These are phyloP conservation scores for Streptopelia turtur DNA, from an alignment of 2,797 vertebrate genomes.

Conservation along the genomic window DNA sequence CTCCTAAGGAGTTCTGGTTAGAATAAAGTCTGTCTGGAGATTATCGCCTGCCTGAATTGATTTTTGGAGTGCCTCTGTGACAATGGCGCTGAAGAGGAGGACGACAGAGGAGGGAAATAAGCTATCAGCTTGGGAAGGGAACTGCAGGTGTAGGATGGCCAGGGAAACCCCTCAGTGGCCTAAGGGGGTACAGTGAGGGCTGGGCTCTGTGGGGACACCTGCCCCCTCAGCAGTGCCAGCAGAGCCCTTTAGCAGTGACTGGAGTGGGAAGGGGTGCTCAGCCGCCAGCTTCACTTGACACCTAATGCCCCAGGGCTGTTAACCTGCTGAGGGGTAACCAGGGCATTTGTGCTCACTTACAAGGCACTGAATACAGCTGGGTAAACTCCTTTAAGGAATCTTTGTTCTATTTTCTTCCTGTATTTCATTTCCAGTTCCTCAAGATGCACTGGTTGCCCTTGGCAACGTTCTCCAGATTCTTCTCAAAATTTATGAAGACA, in stretches of 20 bases:
- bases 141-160: neutral
- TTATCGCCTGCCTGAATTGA: no score
- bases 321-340: neutral
- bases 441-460: constrained; percentile 34
- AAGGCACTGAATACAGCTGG: neutral
- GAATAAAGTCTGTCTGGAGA: no score
- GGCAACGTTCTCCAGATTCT: constrained; percentile 9
- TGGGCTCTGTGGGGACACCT: neutral
- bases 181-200: neutral
- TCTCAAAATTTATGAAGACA: constrained; percentile 8
- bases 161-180: neutral
- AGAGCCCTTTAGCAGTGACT: neutral
- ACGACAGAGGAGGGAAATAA: neutral
- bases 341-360: neutral
- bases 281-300: neutral
- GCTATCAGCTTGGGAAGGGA: neutral
- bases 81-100: no score
- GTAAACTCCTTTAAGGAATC: neutral
- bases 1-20: no score
- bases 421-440: neutral
- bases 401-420: constrained; percentile 17
- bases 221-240: neutral
- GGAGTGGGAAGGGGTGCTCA: neutral
- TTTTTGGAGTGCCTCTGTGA: no score
- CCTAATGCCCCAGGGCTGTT: neutral